These are phyloP conservation scores for Drosophila grimshawi DNA, from an alignment of 1,140 invertebrate species.

Conservation along the genomic window DNA sequence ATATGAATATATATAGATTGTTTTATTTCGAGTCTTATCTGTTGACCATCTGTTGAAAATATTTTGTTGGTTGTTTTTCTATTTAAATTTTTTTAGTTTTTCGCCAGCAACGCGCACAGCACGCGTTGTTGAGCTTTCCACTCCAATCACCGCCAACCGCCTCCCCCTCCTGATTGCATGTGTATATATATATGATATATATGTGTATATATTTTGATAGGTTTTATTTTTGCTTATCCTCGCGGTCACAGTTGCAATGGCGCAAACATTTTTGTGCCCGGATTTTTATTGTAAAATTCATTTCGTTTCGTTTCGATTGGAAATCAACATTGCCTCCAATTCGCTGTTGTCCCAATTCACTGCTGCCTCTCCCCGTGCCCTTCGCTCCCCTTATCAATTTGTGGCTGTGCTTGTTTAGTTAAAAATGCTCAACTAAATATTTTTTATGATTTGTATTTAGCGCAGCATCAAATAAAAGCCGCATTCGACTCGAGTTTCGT, in stretches of 20 bases:
- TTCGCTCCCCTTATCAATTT: constrained; percentile 1
- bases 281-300: constrained; percentile 50
- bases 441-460: constrained; percentile 65
- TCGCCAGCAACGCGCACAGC: constrained; percentile 3
- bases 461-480: background rate
- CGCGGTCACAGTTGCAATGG: constrained; percentile 43
- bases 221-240: constrained; percentile 2
- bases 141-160: background rate
- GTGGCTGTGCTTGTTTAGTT: constrained; percentile 35
- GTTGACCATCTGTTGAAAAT: background rate
- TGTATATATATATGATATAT: background rate
- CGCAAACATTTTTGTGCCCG: constrained; percentile 36
- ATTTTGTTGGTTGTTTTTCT: background rate
- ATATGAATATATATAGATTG: background rate
- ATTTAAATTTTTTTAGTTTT: constrained; percentile 24
- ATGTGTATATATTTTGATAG: background rate
- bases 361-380: too few species aligned
- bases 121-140: background rate
- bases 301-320: constrained; percentile 19
- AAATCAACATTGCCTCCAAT: background rate
- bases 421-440: constrained; percentile 73
- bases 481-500: constrained; percentile 20
- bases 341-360: background rate
- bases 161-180: background rate
- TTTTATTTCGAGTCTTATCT: background rate